phyloP scores from a whole-genome alignment of 2,113 vertebrate species.

The Glaucomys volans region DNA sequence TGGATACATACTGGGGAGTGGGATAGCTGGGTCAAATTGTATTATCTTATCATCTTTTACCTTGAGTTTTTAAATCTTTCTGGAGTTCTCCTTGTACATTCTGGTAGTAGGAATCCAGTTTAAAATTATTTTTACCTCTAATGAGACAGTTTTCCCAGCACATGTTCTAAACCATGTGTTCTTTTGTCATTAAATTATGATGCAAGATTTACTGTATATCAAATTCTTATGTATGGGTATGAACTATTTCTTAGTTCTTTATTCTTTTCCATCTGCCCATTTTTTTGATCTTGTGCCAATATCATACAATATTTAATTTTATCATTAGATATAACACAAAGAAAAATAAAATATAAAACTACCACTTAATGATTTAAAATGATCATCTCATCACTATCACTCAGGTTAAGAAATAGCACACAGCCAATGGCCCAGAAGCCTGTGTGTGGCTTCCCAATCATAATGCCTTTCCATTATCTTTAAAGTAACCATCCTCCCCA shows the following conservation, averaged over 20 bases:
- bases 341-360: neutral
- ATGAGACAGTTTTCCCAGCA: neutral
- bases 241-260: neutral
- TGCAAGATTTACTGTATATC: neutral
- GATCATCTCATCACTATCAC: neutral
- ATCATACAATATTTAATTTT: neutral
- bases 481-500: neutral
- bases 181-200: neutral
- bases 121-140: neutral
- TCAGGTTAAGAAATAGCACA: neutral
- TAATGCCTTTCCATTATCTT: neutral
- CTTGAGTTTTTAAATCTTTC: neutral
- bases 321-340: neutral
- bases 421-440: neutral
- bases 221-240: neutral
- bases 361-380: neutral
- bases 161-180: neutral
- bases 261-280: neutral
- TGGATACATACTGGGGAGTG: too few species aligned
- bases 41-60: neutral
- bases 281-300: neutral
- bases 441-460: neutral
- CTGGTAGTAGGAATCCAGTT: neutral
- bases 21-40: too few species aligned
- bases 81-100: neutral